Conservation (phyloP, 2,797 vertebrate species). For the Artibeus jamaicensis region DNA sequence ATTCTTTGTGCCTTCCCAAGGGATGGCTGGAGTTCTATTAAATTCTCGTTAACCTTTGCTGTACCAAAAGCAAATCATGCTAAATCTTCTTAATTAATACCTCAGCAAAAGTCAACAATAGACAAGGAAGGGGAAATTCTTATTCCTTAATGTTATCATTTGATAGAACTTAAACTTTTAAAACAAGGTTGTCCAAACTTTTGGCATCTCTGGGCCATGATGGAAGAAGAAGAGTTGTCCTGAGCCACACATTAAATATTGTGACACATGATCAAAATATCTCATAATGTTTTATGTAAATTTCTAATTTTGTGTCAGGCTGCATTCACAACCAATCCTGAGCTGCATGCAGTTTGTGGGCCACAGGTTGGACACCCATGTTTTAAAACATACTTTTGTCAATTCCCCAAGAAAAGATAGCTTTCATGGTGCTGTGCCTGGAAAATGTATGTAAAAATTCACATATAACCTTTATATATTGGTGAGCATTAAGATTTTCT, state of each 20-base stretch:
- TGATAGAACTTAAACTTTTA: constrained; percentile 42
- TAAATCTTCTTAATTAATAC: constrained; percentile 27
- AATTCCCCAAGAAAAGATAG: constrained; percentile 48
- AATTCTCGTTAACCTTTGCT: constrained; percentile 38
- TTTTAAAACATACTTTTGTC: constrained; percentile 17
- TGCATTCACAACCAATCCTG: too few species aligned
- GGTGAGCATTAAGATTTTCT: constrained; percentile 79
- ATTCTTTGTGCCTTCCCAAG: neutral
- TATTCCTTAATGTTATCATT: constrained; percentile 11
- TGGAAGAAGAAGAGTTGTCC: too few species aligned
- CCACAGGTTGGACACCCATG: too few species aligned
- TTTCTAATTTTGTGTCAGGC: too few species aligned
- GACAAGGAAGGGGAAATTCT: neutral
- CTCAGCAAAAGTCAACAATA: constrained; percentile 47
- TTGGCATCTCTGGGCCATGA: too few species aligned
- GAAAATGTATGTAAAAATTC: constrained; percentile 68
- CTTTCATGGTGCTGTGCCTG: constrained; percentile 42
- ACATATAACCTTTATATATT: constrained; percentile 74
- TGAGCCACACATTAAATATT: too few species aligned
- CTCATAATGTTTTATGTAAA: too few species aligned
- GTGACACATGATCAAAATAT: too few species aligned
- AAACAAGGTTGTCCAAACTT: neutral
- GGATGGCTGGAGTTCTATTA: neutral
- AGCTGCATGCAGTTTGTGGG: too few species aligned
- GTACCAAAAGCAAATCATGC: neutral